Base-by-base conservation (phyloP, 1,140 invertebrate genomes). In the Adoxophyes honmai region DNA sequence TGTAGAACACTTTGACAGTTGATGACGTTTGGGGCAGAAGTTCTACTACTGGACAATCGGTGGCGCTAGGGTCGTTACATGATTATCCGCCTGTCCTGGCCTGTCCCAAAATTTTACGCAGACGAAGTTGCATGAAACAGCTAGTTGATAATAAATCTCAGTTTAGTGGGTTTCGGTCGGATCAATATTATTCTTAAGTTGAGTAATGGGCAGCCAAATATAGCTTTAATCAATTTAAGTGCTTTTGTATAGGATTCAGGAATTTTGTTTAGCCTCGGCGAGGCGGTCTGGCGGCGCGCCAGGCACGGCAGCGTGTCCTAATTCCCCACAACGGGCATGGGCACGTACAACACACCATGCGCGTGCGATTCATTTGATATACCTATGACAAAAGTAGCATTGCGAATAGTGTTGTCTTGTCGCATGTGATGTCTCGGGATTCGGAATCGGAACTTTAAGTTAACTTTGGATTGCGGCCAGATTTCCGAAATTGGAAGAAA, bases 141-240 rank as follows among this genome's bases (percentile, higher is more conserved):
- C n/a, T 28, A 28, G 6, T 28, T 3, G 6, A 28, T 28, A 28
- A 28, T 28, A 28, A 28, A 28, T 28, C 21, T 6, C 6, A 28
- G 2, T 28, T 2, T 28, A 3, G 6, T 28, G 2, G 2, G 21
- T 3, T 28, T 28, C 21, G 2, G 21, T 6, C 21, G 2, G 21
- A 28, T 28, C 21, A 28, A 28, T 28, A 28, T 28, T 28, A 6
- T 28, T 28, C 21, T 28, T 28, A 28, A 28, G 6, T 28, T 28
- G 21, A 28, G 2, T 28, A 28, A 28, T 28, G 21, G 2, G 3
- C 34, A 10, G 8, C 34, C 34, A 9, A 36, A 48, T 7, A 48
- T 48, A 48, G 2, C 5, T 48, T 48, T 48, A 48, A 48, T 48
- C 18, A 48, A 11, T 38, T 38, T 13, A 18, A 33, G 28, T 48